Evolutionary conservation across 2,113 vertebrate species (phyloP), one percentile per base, ranked within the genome.

Genomic region (Ursus arctos): DNA sequence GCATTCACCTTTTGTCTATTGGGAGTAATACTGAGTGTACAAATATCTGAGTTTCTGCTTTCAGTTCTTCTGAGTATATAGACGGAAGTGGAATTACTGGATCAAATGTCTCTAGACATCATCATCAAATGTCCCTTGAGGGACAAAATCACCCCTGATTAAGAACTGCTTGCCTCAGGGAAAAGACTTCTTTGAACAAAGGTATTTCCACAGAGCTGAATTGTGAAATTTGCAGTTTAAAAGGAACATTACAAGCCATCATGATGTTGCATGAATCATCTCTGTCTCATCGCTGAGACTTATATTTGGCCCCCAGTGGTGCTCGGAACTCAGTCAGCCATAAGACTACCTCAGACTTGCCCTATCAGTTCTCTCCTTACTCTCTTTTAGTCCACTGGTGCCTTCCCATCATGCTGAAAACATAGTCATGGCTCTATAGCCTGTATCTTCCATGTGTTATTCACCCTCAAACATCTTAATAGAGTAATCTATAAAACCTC

Each of bases 401-500:
- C 36, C 7, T 92, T 95, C 7, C 9, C 57, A 82, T 51, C 13
- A 18, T 22, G 6, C n/a, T 69, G n/a, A 24, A 49, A 16, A 82
- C 16, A 40, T 31, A 6, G 51, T 61, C 21, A 6, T 49, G 31
- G 55, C 47, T 77, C 61, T 36, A 12, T 51, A 51, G 40, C 26
- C 24, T 76, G 2, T 28, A 67, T 69, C 47, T 81, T 69, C 19
- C 26, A 33, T 24, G 55, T 92, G 80, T 57, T 47, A 36, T 57
- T 88, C 47, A 43, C 49, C 63, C 79, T 67, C 19, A 81, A 88
- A 51, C 36, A 53, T 95, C 24, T 47, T 65, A 91, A 19, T n/a
- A 90, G 26, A 69, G 51, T 61, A 90, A 65, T 88, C 51, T 71
- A 63, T 86, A 55, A 84, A 92, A 79, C 18, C 87, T 96, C 49